Evolutionary conservation across 2,797 vertebrate species (phyloP).

Genomic region (Periophthalmus magnuspinnatus): DNA sequence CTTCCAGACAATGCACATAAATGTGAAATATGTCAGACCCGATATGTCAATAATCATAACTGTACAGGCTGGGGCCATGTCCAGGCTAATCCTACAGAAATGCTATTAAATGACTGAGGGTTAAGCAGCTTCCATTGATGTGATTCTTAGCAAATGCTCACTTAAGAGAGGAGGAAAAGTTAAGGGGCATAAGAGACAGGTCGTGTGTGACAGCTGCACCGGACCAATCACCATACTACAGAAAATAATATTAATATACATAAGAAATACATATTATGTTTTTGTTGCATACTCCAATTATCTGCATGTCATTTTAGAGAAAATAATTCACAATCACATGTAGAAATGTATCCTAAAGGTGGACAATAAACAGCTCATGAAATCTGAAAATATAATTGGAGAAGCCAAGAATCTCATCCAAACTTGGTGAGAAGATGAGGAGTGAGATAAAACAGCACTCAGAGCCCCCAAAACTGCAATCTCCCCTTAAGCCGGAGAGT

Average conservation of each 20-base stretch:
- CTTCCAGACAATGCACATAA: constrained; percentile 80
- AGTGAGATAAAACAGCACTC: constrained; percentile 83
- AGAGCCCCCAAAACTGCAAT: constrained; percentile 97
- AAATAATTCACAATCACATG: not conserved
- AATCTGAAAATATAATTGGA: constrained; percentile 61
- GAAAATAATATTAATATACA: not conserved
- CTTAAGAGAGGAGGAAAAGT: constrained; percentile 28
- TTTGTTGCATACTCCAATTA: not conserved
- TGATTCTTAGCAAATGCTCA: constrained; percentile 35
- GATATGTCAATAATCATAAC: constrained; percentile 80
- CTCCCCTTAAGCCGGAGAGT: constrained; percentile 94
- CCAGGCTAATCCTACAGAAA: constrained; percentile 68
- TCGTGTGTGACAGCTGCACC: constrained; percentile 8
- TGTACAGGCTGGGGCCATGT: constrained; percentile 72
- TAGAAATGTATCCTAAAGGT: not conserved
- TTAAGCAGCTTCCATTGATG: constrained; percentile 38
- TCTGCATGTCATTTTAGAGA: not conserved
- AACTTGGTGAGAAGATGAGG: constrained; percentile 79
- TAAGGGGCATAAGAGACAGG: constrained; percentile 21
- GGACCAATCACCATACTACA: not conserved
- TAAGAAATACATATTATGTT: not conserved
- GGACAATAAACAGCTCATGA: constrained; percentile 49
- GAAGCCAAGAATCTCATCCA: constrained; percentile 71
- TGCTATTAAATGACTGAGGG: constrained; percentile 54
- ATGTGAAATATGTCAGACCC: constrained; percentile 77